Evolutionary conservation across 2,888 invertebrate species (phyloP).

Genomic region (Diogma glabrata): DNA sequence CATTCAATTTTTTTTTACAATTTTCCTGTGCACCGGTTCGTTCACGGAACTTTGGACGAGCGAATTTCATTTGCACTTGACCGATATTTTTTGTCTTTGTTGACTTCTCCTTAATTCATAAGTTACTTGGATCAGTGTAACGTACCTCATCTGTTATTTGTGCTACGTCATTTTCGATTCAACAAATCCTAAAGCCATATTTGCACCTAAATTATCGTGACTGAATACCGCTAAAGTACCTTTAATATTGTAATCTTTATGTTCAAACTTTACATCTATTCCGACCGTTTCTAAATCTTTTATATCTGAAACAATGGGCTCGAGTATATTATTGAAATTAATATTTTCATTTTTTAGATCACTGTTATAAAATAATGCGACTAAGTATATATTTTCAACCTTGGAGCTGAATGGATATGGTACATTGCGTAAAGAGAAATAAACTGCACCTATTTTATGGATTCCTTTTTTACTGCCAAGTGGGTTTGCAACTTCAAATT

Average conservation of each 20-base stretch:
- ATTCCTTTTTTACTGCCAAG: constrained; percentile 18
- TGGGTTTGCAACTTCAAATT: constrained; percentile 20
- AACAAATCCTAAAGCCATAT: constrained; percentile 15
- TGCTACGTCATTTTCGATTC: too few relatives aligned
- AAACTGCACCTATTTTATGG: constrained; percentile 20
- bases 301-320: constrained; percentile 2
- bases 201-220: constrained; percentile 16
- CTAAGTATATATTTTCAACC: constrained; percentile 16
- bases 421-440: constrained; percentile 18
- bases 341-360: constrained; percentile 16
- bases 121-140: too few relatives aligned
- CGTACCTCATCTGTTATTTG: too few relatives aligned
- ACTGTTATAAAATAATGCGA: constrained; percentile 14
- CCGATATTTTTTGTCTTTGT: too few relatives aligned
- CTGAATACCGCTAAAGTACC: constrained; percentile 15
- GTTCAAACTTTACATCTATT: neutral
- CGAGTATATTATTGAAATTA: constrained; percentile 3
- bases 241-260: constrained; percentile 7
- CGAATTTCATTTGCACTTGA: too few relatives aligned
- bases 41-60: too few relatives aligned
- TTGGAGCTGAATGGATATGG: constrained; percentile 12
- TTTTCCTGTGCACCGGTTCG: too few relatives aligned
- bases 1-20: too few relatives aligned
- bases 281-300: neutral
- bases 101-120: too few relatives aligned